phyloP scores from a whole-genome alignment of 1,140 invertebrate species.

The Bactericera cockerelli region DNA sequence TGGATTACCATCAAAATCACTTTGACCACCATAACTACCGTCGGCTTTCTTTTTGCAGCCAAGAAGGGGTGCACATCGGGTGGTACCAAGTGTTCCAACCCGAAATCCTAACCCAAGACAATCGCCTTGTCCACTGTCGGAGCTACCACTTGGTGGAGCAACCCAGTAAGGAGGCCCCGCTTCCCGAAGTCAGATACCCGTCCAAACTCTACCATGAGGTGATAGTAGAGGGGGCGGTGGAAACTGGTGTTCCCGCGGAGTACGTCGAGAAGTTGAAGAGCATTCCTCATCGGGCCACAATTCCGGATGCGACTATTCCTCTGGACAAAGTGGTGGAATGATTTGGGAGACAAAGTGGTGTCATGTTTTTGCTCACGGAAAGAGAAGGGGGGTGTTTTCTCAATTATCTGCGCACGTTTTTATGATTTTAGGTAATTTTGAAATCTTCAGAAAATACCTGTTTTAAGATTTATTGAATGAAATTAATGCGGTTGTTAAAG shows the following conservation, averaged over 20 bases:
- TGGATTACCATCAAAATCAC: too few relatives aligned
- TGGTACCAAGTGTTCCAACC: conserved; percentile 49
- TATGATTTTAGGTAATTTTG: too few relatives aligned
- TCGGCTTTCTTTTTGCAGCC: conserved; percentile 37
- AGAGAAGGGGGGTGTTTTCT: too few relatives aligned
- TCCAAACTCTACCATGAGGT: conserved; percentile 48
- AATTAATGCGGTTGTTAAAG: too few relatives aligned
- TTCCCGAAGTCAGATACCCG: conserved; percentile 40
- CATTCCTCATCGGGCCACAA: conserved; percentile 33
- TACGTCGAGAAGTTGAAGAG: conserved; percentile 45
- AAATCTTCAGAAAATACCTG: too few relatives aligned
- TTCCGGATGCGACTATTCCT: too few relatives aligned
- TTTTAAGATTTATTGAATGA: too few relatives aligned
- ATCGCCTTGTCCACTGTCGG: conserved; percentile 37
- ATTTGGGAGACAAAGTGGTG: too few relatives aligned
- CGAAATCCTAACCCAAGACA: conserved; percentile 36
- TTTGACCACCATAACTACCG: too few relatives aligned
- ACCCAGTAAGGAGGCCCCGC: conserved; percentile 27
- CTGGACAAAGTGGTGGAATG: too few relatives aligned
- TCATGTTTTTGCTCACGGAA: too few relatives aligned
- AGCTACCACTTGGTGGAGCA: conserved; percentile 45
- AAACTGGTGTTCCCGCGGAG: conserved; percentile 46
- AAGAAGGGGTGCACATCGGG: conserved; percentile 54
- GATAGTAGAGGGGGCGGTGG: conserved; percentile 45
- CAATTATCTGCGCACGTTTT: too few relatives aligned